Base-by-base conservation (phyloP, 2,113 vertebrate species). In the Cricetomys ansorgei region DNA sequence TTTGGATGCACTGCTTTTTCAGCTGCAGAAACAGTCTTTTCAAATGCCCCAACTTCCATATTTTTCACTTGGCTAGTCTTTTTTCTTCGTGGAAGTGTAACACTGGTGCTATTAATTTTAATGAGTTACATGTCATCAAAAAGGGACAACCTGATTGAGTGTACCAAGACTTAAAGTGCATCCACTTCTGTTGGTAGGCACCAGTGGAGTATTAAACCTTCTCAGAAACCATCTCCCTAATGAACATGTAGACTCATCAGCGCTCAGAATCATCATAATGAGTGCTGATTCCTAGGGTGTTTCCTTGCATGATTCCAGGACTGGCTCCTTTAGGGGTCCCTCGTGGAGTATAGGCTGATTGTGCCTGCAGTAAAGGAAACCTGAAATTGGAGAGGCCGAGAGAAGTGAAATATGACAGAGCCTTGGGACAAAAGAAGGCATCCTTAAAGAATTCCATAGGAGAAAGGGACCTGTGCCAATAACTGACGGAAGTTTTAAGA, bases 21-120 rank as follows among this genome's bases (percentile, higher is more conserved):
- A 21, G 43, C 29, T 34, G 29, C 10, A 11, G 31, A 43, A 84
- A 31, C 80, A 64, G 43, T 62, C 80, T 62, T 83, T 83, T 31
- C 40, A 83, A 62, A 83, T 62, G 19, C 27, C 17, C 3, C 40
- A 31, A 31, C 7, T 64, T 84, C 31, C 27, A 31, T 84, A 67
- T 34, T 85, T 65, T 85, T 67, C 83, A 48, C 8, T 23, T 67
- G 40, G 17, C 19, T 95, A 69, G 89, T 83, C 73, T 93, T 96
- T 95, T n/a, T 88, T 95, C 50, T 94, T 70, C 17, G 29, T 89
- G 48, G 45, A 81, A 97, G 29, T 79, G 21, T 69, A 87, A 91
- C 40, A 86, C 19, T 64, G 67, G 29, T 77, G 77, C 37, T 96
- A 10, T 81, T 96, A 6, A 88, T 92, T 88, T 76, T 85, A 81